Conservation (phyloP, 1,140 invertebrate genomes). For the Radopholus similis region DNA sequence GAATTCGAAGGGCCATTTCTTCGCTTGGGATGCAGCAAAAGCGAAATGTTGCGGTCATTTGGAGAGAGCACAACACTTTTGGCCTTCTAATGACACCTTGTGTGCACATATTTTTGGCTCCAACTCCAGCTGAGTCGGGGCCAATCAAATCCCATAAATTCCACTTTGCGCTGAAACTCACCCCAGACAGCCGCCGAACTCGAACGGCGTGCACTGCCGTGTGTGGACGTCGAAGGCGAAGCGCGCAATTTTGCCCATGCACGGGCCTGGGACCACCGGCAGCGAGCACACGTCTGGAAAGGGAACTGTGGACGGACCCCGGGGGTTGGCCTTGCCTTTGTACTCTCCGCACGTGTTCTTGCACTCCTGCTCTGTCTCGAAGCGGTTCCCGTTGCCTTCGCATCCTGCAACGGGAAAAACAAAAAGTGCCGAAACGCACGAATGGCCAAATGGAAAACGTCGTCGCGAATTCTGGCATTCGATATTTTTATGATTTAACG, state of each 20-base stretch:
- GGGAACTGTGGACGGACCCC: background rate
- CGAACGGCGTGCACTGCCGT: slow-evolving; percentile 71
- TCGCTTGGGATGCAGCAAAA: too few relatives aligned
- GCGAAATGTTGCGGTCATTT: too few relatives aligned
- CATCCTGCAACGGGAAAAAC: slow-evolving; percentile 62
- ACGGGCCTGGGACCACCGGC: slow-evolving; percentile 76
- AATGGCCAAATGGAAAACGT: too few relatives aligned
- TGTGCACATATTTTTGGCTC: too few relatives aligned
- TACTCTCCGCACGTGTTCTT: slow-evolving; percentile 69
- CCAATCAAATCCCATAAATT: too few relatives aligned
- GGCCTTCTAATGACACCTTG: too few relatives aligned
- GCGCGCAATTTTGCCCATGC: slow-evolving; percentile 68
- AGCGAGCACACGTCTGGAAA: slow-evolving; percentile 72
- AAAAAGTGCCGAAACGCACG: too few relatives aligned
- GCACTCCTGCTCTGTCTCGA: slow-evolving; percentile 73
- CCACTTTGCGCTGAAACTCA: slow-evolving; percentile 56
- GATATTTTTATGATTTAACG: slow-evolving; percentile 65
- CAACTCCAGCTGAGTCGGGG: too few relatives aligned
- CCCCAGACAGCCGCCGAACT: slow-evolving; percentile 62
- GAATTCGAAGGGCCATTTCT: too few relatives aligned
- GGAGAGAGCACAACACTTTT: too few relatives aligned
- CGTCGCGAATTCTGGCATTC: slow-evolving; percentile 43
- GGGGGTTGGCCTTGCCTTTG: slow-evolving; percentile 39
- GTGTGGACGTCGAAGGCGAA: slow-evolving; percentile 73
- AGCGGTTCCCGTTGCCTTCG: slow-evolving; percentile 63